Conservation (phyloP, 1,140 invertebrate species). For the Chymomyza costata region DNA sequence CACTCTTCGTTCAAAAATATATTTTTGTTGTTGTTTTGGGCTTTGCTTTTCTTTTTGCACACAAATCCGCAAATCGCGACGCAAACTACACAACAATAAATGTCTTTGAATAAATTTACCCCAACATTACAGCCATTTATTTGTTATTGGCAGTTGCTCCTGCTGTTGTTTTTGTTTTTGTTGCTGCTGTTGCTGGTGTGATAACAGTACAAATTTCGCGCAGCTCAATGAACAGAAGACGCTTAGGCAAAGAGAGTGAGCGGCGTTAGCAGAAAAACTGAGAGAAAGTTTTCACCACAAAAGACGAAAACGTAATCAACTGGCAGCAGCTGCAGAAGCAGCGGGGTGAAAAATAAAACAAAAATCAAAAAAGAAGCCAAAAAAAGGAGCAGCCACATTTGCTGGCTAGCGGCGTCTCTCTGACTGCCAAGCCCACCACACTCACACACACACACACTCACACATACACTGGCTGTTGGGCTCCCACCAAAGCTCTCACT, state of each 20-base stretch:
- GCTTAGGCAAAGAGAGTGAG: slow-evolving; percentile 5
- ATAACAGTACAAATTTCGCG: slow-evolving; percentile 57
- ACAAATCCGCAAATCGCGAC: slow-evolving; percentile 34
- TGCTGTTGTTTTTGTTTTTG: slow-evolving; percentile 14
- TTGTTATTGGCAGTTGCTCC: slow-evolving; percentile 40
- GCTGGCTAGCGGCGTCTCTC: slow-evolving; percentile 38
- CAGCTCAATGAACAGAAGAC: slow-evolving; percentile 21
- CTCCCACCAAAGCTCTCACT: no score
- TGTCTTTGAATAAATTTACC: slow-evolving; percentile 53
- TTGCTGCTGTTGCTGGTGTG: slow-evolving; percentile 39
- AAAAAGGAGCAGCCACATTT: slow-evolving; percentile 21
- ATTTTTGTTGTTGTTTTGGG: background rate
- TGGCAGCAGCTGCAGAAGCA: no score
- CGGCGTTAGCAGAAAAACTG: slow-evolving; percentile 34
- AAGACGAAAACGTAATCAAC: slow-evolving; percentile 34
- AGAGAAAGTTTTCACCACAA: slow-evolving; percentile 62
- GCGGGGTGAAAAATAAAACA: slow-evolving; percentile 20
- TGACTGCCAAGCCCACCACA: slow-evolving; percentile 59
- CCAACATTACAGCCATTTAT: slow-evolving; percentile 48
- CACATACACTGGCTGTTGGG: no score
- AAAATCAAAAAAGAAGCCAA: no score
- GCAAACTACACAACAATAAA: slow-evolving; percentile 47
- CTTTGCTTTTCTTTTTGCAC: slow-evolving; percentile 24
- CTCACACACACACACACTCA: background rate
- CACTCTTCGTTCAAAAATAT: background rate